These are phyloP conservation scores for Mus pahari DNA, from an alignment of 2,113 vertebrate species.

Conservation along the genomic window DNA sequence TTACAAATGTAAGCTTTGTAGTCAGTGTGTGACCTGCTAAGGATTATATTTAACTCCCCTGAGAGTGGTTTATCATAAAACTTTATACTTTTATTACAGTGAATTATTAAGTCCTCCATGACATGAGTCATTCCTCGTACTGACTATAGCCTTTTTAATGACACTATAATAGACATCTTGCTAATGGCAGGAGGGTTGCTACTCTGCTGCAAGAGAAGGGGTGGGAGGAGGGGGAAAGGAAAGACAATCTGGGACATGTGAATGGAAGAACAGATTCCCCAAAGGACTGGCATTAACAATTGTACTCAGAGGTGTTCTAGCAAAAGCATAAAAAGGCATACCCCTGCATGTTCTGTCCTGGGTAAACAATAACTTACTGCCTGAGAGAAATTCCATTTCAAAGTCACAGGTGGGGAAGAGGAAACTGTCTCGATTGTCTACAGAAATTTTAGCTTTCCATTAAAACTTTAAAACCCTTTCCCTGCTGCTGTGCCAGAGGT, in stretches of 20 bases:
- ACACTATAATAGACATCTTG: constrained; percentile 92
- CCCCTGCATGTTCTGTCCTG: constrained; percentile 43
- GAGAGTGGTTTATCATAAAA: constrained; percentile 93
- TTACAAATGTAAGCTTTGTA: constrained; percentile 92
- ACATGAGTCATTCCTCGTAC: constrained; percentile 91
- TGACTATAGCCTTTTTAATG: constrained; percentile 91
- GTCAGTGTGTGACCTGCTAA: constrained; percentile 91
- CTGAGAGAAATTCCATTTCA: constrained; percentile 78
- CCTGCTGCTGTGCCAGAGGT: not conserved
- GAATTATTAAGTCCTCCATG: constrained; percentile 92
- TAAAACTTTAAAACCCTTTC: constrained; percentile 65
- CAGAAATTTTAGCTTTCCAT: constrained; percentile 44
- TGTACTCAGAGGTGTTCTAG: constrained; percentile 56
- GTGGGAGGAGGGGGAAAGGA: constrained; percentile 37
- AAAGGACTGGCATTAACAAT: constrained; percentile 69
- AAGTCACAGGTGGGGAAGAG: constrained; percentile 64
- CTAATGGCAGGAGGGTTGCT: constrained; percentile 89
- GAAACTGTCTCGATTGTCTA: not conserved
- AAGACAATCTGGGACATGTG: constrained; percentile 70
- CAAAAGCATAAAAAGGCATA: not conserved
- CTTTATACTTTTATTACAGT: constrained; percentile 93
- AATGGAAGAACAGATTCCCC: constrained; percentile 74
- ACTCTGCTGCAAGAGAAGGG: constrained; percentile 84
- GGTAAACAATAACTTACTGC: constrained; percentile 65
- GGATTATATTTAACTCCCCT: constrained; percentile 92